Base-by-base conservation (phyloP, 2,113 vertebrate species). In the Holacanthus passer region DNA sequence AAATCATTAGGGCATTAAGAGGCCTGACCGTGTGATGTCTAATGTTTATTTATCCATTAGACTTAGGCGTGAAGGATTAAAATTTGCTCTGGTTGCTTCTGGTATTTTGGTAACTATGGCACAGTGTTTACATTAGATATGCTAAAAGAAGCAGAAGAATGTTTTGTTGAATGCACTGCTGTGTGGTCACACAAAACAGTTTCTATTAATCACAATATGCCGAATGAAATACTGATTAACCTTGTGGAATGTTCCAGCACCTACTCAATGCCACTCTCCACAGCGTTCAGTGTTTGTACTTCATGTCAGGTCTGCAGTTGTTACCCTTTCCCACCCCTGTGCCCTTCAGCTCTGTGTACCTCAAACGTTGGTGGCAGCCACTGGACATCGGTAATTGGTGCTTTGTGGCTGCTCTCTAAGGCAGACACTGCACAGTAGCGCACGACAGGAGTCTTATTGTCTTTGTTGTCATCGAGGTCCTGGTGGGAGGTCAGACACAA, bases 351-450 rank as follows among this genome's bases (percentile, higher is more conserved):
- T 29, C 45, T 13, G n/a, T 39, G 92, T 87, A 99, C 98, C 97
- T 97, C 93, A 77, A 94, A 96, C 32, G 83, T 91, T 60, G 92
- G 86, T 6, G 96, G 92, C 67, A 99, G 93, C 97, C 98, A 99
- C 0, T 97, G 95, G 73, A 99, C 87, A 66, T 98, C 97, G 41
- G 96, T 97, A 85, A 97, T 86, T 19, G 94, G 13, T 29, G 92
- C 95, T 92, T 92, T 96, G 83, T 98, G 97, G 47, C 96, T 94
- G 22, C 77, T 87, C 62, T 96, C 92, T 68, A 93, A 87, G 7
- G 95, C 93, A 58, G 98, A 99, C 52, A 96, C 88, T 2, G 95
- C 96, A 56, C 96, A 96, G 90, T 92, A 93, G 58, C 87, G 93
- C 88, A 96, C 94, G 29, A 95, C 82, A 32, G 90, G 88, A 52